phyloP scores from a whole-genome alignment of 92 coral and sea anemone genomes.

The Epizoanthus scotinus region DNA sequence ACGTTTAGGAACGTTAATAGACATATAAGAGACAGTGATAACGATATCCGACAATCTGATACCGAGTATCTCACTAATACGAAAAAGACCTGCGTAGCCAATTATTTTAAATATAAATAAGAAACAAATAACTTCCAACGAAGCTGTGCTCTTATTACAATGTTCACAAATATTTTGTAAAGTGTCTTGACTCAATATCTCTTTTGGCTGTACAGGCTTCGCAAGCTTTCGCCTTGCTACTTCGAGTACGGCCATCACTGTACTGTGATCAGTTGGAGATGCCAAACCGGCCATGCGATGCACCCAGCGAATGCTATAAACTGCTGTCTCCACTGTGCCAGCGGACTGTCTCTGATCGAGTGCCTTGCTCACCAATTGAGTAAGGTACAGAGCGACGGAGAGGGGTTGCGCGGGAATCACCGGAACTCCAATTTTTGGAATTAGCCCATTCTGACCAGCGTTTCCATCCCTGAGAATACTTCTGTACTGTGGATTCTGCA shows the following conservation, averaged over 20 bases:
- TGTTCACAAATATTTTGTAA: background rate
- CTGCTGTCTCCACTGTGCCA: constrained; percentile 12
- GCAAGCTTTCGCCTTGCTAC: constrained; percentile 14
- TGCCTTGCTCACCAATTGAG: background rate
- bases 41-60: constrained; percentile 8
- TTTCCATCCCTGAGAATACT: background rate
- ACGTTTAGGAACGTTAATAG: constrained; percentile 17
- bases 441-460: too few species aligned
- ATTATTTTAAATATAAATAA: constrained; percentile 30
- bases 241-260: constrained; percentile 3
- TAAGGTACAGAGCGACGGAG: background rate
- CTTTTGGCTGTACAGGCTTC: constrained; percentile 20
- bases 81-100: constrained; percentile 36
- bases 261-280: constrained; percentile 21
- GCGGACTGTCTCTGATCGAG: too few species aligned
- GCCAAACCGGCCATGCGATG: constrained; percentile 17
- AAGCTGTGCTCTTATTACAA: background rate
- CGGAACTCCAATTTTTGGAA: background rate
- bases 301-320: constrained; percentile 29
- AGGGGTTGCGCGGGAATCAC: background rate
- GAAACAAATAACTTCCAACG: constrained; percentile 15
- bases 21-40: background rate
- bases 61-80: constrained; percentile 17
- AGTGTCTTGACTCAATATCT: background rate
- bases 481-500: background rate